Base-by-base conservation (phyloP, 2,797 vertebrate species). In the Poecilia gillii region DNA sequence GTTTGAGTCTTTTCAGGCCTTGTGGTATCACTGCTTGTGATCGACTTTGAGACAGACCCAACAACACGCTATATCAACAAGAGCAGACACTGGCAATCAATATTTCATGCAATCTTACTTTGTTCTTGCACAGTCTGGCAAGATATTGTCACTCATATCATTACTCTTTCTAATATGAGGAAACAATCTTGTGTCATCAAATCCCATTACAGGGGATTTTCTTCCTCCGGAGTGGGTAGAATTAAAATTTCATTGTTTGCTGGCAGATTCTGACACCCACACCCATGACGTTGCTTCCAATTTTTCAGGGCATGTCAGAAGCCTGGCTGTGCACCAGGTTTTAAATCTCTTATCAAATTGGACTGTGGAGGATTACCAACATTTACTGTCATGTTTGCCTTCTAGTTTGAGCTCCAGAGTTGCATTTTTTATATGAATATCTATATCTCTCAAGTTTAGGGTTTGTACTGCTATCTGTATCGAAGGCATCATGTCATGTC, bases 221-320 rank as follows among this genome's bases (percentile, higher is more conserved):
- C 87, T 86, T 92, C 90, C 90, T 93, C 87, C 78, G 88, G 85
- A 93, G 90, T 86, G 87, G 82, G 85, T 83, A 43, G 88, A 93
- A 95, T 95, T 93, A 93, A 94, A 94, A 90, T 94, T 90, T 89
- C 77, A 96, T 94, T 94, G 90, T 91, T 93, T 90, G 84, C 81
- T 64, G 74, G 91, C 86, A 91, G 88, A 93, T 92, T 94, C 90
- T 73, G 73, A 93, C 93, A 86, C 88, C 86, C 88, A 89, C 88
- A 81, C 79, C 81, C 78, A 74, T 81, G 90, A 86, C 79, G 87
- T 92, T 92, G 87, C 90, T 90, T 93, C 91, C 83, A 87, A 90
- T 93, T 93, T 95, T 92, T 91, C 93, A 92, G 89, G 85, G 82
- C 87, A 89, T 90, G 90, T 94, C 91, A 93, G 82, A 88, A 84